phyloP scores from a whole-genome alignment of 2,113 vertebrate species.

The Castor canadensis region DNA sequence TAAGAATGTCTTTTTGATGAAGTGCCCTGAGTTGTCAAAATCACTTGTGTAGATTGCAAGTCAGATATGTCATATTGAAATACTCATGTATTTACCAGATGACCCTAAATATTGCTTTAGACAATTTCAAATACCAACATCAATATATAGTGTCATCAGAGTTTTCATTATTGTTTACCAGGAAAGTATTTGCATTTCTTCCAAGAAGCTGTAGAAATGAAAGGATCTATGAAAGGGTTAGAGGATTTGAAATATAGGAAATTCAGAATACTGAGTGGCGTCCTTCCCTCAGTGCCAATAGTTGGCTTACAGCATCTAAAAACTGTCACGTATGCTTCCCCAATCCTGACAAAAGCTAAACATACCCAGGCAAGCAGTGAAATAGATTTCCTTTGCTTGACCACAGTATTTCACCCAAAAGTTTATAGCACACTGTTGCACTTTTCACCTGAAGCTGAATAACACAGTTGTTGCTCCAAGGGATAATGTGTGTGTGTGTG shows the following conservation, averaged over 20 bases:
- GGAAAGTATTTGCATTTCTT: background rate
- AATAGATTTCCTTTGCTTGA: background rate
- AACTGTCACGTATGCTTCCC: fast-evolving
- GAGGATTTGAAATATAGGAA: background rate
- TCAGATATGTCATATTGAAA: fast-evolving
- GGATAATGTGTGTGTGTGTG: no score
- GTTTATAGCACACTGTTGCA: no score
- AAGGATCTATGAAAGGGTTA: background rate
- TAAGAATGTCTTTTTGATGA: background rate
- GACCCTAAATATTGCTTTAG: no score
- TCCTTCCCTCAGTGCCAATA: fast-evolving
- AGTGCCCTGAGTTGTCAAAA: background rate
- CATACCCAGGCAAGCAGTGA: background rate
- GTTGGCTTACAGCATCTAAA: fast-evolving
- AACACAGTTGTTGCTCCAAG: fast-evolving
- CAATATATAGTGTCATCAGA: fast-evolving
- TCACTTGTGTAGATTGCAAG: background rate
- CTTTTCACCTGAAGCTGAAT: fast-evolving
- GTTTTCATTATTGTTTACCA: background rate
- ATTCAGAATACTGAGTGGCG: fast-evolving
- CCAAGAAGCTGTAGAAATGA: background rate
- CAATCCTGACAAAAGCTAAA: background rate
- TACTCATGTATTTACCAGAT: background rate
- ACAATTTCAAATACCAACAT: background rate
- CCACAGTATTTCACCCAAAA: background rate